These are phyloP conservation scores for Peromyscus aztecus DNA, from an alignment of 2,797 vertebrate genomes.

Conservation along the genomic window DNA sequence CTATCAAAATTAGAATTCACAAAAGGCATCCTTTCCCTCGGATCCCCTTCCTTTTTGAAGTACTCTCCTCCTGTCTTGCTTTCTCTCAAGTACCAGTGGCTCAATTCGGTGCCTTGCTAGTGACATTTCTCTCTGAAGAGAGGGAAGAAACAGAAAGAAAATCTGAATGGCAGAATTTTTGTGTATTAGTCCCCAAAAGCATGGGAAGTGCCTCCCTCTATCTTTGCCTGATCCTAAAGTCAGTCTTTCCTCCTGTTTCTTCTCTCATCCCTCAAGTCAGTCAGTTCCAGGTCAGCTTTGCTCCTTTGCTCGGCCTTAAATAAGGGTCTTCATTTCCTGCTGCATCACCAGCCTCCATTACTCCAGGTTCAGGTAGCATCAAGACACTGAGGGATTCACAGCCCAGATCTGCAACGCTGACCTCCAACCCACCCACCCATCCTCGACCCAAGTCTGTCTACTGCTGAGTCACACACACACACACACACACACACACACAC, in stretches of 20 bases:
- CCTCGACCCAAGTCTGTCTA: not conserved
- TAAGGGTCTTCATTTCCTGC: not conserved
- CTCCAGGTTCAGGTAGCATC: not conserved
- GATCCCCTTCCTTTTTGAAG: not conserved
- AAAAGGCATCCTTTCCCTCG: not conserved
- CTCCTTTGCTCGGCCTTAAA: not conserved
- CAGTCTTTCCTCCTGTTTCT: not conserved
- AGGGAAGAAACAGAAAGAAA: conserved; percentile 29
- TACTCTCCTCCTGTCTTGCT: not conserved
- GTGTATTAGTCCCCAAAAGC: not conserved
- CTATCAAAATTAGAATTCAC: not conserved
- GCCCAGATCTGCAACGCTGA: not conserved
- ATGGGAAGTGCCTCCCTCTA: not conserved
- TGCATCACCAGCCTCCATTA: not conserved
- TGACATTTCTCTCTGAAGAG: not conserved
- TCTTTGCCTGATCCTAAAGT: not conserved
- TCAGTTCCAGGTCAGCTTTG: not conserved
- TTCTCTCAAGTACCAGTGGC: not conserved
- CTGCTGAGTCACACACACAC: not conserved
- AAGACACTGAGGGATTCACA: not conserved
- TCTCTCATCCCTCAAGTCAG: not conserved
- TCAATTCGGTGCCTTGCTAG: not conserved
- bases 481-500: no score
- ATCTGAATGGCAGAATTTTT: conserved; percentile 6
- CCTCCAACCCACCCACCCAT: not conserved